Conservation (phyloP, 92 coral and sea anemone species). For the Epizoanthus fatuus region DNA sequence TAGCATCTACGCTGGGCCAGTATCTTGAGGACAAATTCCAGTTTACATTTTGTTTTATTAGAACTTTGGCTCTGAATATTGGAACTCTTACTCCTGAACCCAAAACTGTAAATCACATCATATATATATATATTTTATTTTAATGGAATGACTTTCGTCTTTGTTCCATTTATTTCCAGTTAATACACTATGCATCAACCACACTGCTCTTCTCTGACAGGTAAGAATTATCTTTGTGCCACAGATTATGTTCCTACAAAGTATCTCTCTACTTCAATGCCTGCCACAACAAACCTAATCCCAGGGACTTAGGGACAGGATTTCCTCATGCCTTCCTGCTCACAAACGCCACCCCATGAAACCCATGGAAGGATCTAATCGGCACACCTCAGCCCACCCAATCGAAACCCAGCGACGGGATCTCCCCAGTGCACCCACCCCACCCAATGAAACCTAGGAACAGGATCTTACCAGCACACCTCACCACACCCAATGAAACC, state of each 20-base stretch:
- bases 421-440: too few relatives aligned
- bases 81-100: neutral
- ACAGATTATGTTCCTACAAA: neutral
- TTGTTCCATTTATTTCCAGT: constrained; percentile 56
- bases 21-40: neutral
- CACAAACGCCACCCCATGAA: too few relatives aligned
- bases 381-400: too few relatives aligned
- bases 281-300: neutral
- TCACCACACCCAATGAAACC: too few relatives aligned
- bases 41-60: neutral
- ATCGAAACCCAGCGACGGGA: too few relatives aligned
- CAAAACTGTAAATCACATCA: too few relatives aligned
- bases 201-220: constrained; percentile 98
- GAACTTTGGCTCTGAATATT: neutral
- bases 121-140: too few relatives aligned
- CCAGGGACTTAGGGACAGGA: neutral
- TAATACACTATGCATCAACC: constrained; percentile 90
- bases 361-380: too few relatives aligned
- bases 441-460: too few relatives aligned
- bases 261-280: neutral
- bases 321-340: too few relatives aligned
- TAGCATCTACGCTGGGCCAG: too few relatives aligned
- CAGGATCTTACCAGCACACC: too few relatives aligned
- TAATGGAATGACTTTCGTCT: neutral
- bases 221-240: constrained; percentile 33